Base-by-base conservation (phyloP, 2,888 invertebrate genomes). In the Rhagophthalmus giganteus region DNA sequence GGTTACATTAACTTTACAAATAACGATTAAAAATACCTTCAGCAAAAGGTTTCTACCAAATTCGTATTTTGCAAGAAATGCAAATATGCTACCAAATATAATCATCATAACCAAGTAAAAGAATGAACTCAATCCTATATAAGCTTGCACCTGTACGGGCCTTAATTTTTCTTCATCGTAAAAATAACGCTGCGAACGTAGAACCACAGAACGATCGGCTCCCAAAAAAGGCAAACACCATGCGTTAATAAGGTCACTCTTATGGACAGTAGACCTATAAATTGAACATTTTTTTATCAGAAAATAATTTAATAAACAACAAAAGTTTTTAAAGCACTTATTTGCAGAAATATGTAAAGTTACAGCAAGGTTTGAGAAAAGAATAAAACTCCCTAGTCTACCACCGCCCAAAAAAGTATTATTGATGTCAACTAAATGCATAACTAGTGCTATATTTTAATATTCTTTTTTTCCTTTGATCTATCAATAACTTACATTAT, bases 201-300 rank as follows among this genome's bases (percentile, higher is more conserved):
- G 76, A n/a, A 88, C 84, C 0, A 96, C 85, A 1, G 94, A 85
- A 51, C 83, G 81, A 77, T 96, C 96, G 5, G 91, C 78, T 16
- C 93, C 92, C 0, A 83, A 83, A 76, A 96, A 95, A 0, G 91
- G 86, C 35, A 84, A 82, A 64, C 54, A 47, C 59, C 61, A 65
- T 4, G 40, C 40, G 12, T 51, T 47, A 1, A 49, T 55, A n/a
- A 54, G 20, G 15, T 58, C 54, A 41, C 42, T 58, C 42, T 61
- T 62, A 54, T 58, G 58, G 2, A 61, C 11, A 11, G 10, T 27
- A 6, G 44, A 25, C 15, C 56, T 60, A 39, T n/a, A n/a, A n/a
- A n/a, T n/a, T n/a, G n/a, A n/a, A n/a, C n/a, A n/a, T n/a, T n/a
- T n/a, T n/a, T n/a, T n/a, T n/a, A n/a, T n/a, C n/a, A n/a, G n/a